A percentile compares a stretch with the other conserved stretches of the same genome.
phyloP scores from a whole-genome alignment of 2,113 vertebrate genomes.

The Lagopus muta region DNA sequence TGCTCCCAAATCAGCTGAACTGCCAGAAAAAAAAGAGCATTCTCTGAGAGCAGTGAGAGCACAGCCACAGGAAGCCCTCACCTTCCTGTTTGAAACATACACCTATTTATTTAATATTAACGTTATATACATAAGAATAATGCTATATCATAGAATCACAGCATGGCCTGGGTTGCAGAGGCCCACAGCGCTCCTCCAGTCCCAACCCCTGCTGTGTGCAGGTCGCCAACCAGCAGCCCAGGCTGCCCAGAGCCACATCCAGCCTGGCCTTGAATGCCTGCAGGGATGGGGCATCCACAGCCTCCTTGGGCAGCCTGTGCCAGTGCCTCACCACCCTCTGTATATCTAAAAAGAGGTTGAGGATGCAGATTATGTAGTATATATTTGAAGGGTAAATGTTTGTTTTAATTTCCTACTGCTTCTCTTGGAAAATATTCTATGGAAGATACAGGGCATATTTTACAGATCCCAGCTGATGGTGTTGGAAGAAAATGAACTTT shows the following conservation, averaged over 20 bases:
- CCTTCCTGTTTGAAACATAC: background rate
- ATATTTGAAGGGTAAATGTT: background rate
- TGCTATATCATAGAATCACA: background rate
- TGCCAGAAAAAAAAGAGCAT: background rate
- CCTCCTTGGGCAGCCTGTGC: too few species aligned
- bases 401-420: background rate
- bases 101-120: background rate
- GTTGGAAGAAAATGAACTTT: background rate
- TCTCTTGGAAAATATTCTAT: background rate
- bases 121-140: background rate
- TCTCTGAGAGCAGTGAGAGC: fast-evolving
- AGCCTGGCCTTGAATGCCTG: too few species aligned
- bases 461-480: background rate
- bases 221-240: too few species aligned
- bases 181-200: too few species aligned
- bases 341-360: background rate
- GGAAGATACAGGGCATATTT: background rate
- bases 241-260: too few species aligned
- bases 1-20: background rate
- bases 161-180: too few species aligned
- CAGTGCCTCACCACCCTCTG: too few species aligned
- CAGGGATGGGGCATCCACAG: too few species aligned
- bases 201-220: too few species aligned
- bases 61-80: background rate
- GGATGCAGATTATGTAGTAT: background rate